Evolutionary conservation across 1,140 invertebrate genomes (phyloP).

Genomic region (Alviniconcha marisindica): DNA sequence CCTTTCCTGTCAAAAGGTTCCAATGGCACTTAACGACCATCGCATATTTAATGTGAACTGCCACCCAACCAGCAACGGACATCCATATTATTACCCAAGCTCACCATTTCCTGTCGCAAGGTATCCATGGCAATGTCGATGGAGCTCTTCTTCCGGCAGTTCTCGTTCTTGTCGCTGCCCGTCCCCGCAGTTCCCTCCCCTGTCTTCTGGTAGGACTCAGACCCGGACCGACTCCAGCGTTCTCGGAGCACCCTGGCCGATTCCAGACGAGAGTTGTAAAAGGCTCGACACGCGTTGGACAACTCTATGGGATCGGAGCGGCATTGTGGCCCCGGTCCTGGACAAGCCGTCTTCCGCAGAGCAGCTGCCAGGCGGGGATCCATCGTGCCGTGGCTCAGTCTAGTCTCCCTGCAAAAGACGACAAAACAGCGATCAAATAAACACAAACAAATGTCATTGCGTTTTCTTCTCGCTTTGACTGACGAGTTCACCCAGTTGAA

Average conservation of each 20-base stretch:
- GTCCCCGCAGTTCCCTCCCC: neutral
- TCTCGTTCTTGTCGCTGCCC: slow-evolving; percentile 6
- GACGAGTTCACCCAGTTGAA: no score
- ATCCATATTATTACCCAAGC: slow-evolving; percentile 10
- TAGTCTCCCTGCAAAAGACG: neutral
- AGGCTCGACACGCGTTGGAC: slow-evolving; percentile 61
- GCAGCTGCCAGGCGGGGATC: neutral
- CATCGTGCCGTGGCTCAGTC: neutral
- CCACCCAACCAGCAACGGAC: no score
- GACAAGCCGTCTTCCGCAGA: neutral
- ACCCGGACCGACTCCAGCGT: slow-evolving; percentile 32
- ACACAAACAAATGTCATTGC: no score
- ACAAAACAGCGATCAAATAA: no score
- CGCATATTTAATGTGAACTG: no score
- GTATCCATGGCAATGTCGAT: slow-evolving; percentile 60
- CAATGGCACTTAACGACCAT: no score
- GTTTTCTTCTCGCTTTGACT: no score
- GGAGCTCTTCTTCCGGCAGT: slow-evolving; percentile 51
- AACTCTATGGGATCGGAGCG: slow-evolving; percentile 53
- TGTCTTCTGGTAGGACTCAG: neutral
- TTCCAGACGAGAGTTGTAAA: slow-evolving; percentile 55
- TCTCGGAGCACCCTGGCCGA: slow-evolving; percentile 50
- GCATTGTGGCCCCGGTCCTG: neutral
- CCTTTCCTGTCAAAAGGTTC: no score
- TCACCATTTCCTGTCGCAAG: slow-evolving; percentile 64